Percentiles rank a stretch among this genome's conserved stretches.
phyloP scores from a whole-genome alignment of 2,113 vertebrate species.

The Pimephales promelas region DNA sequence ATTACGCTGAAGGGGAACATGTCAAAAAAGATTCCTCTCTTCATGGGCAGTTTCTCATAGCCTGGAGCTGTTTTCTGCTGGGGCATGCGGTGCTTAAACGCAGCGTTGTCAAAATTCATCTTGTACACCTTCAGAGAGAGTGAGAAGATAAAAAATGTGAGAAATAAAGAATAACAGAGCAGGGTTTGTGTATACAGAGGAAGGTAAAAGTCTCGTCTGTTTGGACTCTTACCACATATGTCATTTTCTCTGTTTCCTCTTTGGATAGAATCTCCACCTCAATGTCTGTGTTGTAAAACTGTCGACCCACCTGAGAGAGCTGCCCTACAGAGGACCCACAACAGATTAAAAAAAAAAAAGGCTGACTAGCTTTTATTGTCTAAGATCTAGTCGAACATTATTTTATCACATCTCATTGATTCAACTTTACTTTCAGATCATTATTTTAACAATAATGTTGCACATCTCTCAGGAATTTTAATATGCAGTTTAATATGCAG shows the following conservation, averaged over 20 bases:
- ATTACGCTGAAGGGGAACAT: constrained; percentile 80
- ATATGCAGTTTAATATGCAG: neutral
- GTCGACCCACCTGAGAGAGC: constrained; percentile 77
- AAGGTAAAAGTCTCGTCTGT: constrained; percentile 20
- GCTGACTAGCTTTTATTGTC: neutral
- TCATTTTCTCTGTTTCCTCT: constrained; percentile 80
- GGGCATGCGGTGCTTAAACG: constrained; percentile 77
- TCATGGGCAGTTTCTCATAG: constrained; percentile 80
- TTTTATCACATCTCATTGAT: neutral
- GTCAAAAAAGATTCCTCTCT: constrained; percentile 77
- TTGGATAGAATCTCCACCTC: constrained; percentile 79
- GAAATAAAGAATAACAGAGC: neutral
- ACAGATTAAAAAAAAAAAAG: neutral
- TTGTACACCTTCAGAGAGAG: constrained; percentile 71
- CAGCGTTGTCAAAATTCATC: constrained; percentile 80
- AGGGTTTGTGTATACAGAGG: neutral
- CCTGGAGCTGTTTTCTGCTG: constrained; percentile 76
- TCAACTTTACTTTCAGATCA: neutral
- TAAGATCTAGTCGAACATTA: neutral
- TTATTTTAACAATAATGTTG: neutral
- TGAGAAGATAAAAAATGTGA: constrained; percentile 1
- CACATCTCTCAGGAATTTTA: neutral
- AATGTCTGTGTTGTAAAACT: constrained; percentile 80
- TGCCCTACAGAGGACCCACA: constrained; percentile 65
- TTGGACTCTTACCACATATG: constrained; percentile 69